Evolutionary conservation across 2,113 vertebrate species (phyloP).

Genomic region (Psilopogon haemacephalus): DNA sequence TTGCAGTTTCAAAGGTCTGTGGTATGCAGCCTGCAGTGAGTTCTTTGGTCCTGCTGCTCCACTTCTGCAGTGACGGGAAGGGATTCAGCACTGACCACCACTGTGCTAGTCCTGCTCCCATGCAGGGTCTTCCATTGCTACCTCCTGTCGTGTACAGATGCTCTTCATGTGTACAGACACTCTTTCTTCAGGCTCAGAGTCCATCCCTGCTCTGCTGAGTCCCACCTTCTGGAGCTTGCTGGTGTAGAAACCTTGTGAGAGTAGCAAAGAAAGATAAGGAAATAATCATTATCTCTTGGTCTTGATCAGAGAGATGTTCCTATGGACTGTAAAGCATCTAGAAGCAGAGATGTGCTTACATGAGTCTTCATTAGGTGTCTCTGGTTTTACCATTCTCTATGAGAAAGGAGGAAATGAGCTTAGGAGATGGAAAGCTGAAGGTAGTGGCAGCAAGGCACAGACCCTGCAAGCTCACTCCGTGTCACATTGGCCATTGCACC

Average conservation of each 20-base stretch:
- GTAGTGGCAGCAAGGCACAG: rapidly evolving
- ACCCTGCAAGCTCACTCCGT: rapidly evolving
- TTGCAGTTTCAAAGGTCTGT: neutral
- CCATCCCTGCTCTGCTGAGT: neutral
- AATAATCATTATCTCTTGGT: neutral
- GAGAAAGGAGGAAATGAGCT: neutral
- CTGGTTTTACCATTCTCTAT: neutral
- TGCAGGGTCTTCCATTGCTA: neutral
- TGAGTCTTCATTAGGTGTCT: neutral
- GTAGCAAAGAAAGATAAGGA: neutral
- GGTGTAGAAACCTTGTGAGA: neutral
- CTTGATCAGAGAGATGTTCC: neutral
- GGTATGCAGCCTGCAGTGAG: neutral
- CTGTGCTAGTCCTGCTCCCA: neutral
- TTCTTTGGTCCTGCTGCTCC: neutral
- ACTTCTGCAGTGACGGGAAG: rapidly evolving
- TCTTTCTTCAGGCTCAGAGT: neutral
- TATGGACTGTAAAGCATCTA: neutral
- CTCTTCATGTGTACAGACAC: rapidly evolving
- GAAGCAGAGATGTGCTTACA: rapidly evolving
- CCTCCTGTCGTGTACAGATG: rapidly evolving
- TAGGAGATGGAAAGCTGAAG: neutral
- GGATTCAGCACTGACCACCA: neutral
- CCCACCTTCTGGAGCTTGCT: neutral
- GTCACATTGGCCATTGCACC: neutral